Evolutionary conservation across 2,888 invertebrate genomes (phyloP), one percentile per base, ranked within the genome.

Genomic region (Exocentrus adspersus): DNA sequence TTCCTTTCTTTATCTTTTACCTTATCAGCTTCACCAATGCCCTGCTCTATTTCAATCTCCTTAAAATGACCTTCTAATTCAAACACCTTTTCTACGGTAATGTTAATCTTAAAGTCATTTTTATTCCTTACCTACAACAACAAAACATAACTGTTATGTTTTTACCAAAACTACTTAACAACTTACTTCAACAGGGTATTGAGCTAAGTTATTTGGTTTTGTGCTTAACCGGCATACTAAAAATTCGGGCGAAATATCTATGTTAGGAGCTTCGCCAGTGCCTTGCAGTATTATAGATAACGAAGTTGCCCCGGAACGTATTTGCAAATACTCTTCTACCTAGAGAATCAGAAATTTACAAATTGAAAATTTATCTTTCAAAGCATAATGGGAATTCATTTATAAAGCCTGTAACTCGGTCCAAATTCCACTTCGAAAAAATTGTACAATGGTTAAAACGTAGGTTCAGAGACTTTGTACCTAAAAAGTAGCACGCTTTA

Each of bases 301-400:
- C n/a, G 65, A 43, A 4, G 75, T 74, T 7, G 52, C 24, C 46
- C 67, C 65, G 1, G 73, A 69, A 21, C 58, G 53, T 32, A 75
- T 70, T 68, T 75, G 71, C 24, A 74, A 54, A 59, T 68, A 74
- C 61, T 75, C 73, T 48, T 67, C 68, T 1, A 70, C 56, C 68
- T 72, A 45, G 42, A 68, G 20, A 51, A n/a, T n/a, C n/a, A n/a
- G n/a, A n/a, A n/a, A n/a, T n/a, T n/a, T n/a, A n/a, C n/a, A n/a
- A n/a, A n/a, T n/a, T n/a, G n/a, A n/a, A n/a, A n/a, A n/a, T n/a
- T n/a, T n/a, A n/a, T n/a, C n/a, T n/a, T n/a, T n/a, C n/a, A n/a
- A n/a, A n/a, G n/a, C n/a, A n/a, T n/a, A n/a, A n/a, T n/a, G n/a
- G n/a, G n/a, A n/a, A n/a, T n/a, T n/a, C n/a, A n/a, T n/a, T n/a